Percentiles rank a stretch among this genome's conserved stretches.
These are phyloP conservation scores for Gasteruption jaculator DNA, from an alignment of 2,888 invertebrate species.

Conservation along the genomic window DNA sequence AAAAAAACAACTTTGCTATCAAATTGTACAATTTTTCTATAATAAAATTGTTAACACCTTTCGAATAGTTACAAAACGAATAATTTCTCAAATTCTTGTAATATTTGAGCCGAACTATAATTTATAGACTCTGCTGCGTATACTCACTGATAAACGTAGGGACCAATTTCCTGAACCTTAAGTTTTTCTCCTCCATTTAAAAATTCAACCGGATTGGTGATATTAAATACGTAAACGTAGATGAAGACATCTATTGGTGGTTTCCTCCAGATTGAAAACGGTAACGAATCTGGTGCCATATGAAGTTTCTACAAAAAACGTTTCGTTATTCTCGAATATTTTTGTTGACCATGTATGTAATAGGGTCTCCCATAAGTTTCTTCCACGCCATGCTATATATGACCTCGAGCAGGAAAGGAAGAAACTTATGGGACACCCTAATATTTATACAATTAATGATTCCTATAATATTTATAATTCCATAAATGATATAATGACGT, in stretches of 20 bases:
- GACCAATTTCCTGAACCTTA: constrained; percentile 69
- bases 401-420: no score
- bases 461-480: constrained; percentile 1
- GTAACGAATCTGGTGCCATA: constrained; percentile 57
- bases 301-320: constrained; percentile 53
- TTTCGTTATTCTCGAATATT: constrained; percentile 2
- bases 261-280: constrained; percentile 60
- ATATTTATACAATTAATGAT: no score
- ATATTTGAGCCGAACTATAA: no score
- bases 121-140: no score
- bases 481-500: not conserved
- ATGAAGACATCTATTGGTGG: constrained; percentile 66
- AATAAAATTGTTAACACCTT: not conserved
- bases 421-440: no score
- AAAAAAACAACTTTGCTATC: constrained; percentile 7
- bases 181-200: constrained; percentile 64
- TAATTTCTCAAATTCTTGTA: no score
- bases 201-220: constrained; percentile 73
- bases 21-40: not conserved
- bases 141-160: constrained; percentile 77
- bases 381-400: no score
- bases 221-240: constrained; percentile 70
- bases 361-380: no score
- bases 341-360: not conserved
- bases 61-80: no score